Evolutionary conservation across 1,140 invertebrate genomes (phyloP), one percentile per base, ranked within the genome.

Genomic region (Zophobas morio): DNA sequence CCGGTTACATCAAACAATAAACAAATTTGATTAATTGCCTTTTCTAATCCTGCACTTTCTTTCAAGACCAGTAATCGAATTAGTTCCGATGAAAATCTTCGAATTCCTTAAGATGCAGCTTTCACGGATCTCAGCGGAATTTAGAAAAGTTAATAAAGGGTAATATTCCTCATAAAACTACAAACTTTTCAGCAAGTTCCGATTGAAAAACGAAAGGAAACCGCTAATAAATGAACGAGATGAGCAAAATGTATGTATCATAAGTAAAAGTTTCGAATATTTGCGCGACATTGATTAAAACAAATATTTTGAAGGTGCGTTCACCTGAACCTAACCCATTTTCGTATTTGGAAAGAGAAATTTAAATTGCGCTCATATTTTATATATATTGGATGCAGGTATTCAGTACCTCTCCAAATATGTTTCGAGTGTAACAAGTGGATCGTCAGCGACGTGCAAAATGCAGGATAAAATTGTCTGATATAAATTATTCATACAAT

Each of bases 291-390:
- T 20, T 20, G 49, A 51, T 51, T 20, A 51, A 51, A 51, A 51
- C 49, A 51, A 51, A 51, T 51, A 51, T 51, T 51, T 51, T 51
- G 20, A 51, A 51, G 49, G 49, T 51, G n/a, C 49, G 49, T 51
- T 51, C 49, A 51, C 49, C 49, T 51, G 49, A 6, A 51, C n/a
- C 2, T 20, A 51, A 51, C 49, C 49, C 49, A 51, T 51, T 51
- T 51, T 51, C 49, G 20, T 4, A 51, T 51, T 51, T n/a, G 49
- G 49, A 51, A 51, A 51, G 49, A 51, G 49, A 51, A 51, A 51
- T 51, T 51, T 51, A 51, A 51, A 51, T 51, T 51, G n/a, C 49
- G 49, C 2, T 51, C 49, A 20, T 46, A 8, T 51, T n/a, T 51
- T 51, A n/a, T 51, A 51, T 20, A 51, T 51, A 51, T 46, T 46